A percentile compares a stretch with the other conserved stretches of the same genome.
Evolutionary conservation across 2,113 vertebrate species (phyloP).

Genomic region (Polyodon spathula): DNA sequence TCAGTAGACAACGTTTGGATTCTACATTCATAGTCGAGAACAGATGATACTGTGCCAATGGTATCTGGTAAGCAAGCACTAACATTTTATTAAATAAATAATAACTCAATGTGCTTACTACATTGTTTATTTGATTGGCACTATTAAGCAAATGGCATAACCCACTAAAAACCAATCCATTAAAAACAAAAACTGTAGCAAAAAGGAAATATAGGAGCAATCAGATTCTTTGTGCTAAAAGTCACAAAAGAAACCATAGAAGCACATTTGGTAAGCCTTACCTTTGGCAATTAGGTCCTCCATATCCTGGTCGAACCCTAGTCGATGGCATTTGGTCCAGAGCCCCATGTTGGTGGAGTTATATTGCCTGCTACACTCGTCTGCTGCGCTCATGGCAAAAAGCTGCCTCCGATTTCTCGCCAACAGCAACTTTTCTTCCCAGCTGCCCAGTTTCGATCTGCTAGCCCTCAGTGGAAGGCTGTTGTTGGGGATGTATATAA

Average conservation of each 20-base stretch:
- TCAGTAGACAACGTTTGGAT: too few species aligned
- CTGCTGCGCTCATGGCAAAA: constrained; percentile 89
- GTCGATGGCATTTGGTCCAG: constrained; percentile 91
- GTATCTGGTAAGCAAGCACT: too few species aligned
- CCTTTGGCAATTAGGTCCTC: constrained; percentile 90
- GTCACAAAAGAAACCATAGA: neutral
- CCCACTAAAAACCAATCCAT: too few species aligned
- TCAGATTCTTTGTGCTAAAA: too few species aligned
- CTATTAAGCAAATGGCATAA: too few species aligned
- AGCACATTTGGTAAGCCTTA: constrained; percentile 32
- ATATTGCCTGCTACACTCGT: constrained; percentile 91
- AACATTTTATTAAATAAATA: too few species aligned
- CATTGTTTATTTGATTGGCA: too few species aligned
- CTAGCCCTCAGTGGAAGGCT: constrained; percentile 89
- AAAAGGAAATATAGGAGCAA: too few species aligned
- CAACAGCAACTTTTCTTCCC: constrained; percentile 82
- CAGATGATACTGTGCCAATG: too few species aligned
- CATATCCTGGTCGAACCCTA: constrained; percentile 85
- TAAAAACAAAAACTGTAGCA: too few species aligned
- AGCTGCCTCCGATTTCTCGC: constrained; percentile 87
- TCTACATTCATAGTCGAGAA: too few species aligned
- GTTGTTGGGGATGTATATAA: constrained; percentile 98
- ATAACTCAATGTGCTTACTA: too few species aligned
- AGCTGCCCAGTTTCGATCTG: constrained; percentile 75
- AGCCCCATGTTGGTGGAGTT: constrained; percentile 98